phyloP scores from a whole-genome alignment of 2,888 invertebrate genomes.

The Thereva nobilitata region DNA sequence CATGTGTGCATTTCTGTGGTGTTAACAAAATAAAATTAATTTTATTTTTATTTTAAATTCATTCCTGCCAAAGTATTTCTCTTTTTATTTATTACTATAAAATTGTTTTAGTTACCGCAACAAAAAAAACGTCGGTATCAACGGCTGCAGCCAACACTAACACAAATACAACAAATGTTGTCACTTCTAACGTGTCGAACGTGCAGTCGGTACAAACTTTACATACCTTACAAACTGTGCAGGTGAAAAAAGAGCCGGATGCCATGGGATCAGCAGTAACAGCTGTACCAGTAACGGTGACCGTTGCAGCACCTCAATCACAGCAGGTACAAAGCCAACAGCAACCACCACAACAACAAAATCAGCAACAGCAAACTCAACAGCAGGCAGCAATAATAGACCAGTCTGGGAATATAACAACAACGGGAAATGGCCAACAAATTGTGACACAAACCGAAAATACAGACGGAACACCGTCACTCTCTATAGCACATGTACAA shows the following conservation, averaged over 20 bases:
- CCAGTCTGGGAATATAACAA: constrained; percentile 56
- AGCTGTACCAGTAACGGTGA: constrained; percentile 44
- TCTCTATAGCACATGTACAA: constrained; percentile 59
- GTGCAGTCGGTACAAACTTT: constrained; percentile 57
- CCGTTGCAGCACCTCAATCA: constrained; percentile 38
- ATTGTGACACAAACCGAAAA: constrained; percentile 58
- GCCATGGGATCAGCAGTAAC: constrained; percentile 45
- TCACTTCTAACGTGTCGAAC: constrained; percentile 50
- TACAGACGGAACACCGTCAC: constrained; percentile 56
- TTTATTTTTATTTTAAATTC: no score
- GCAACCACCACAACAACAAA: constrained; percentile 47
- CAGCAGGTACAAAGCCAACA: constrained; percentile 41
- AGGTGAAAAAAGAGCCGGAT: constrained; percentile 59
- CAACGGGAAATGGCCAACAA: constrained; percentile 48
- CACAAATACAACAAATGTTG: constrained; percentile 36
- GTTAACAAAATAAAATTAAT: no score
- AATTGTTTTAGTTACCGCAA: constrained; percentile 4
- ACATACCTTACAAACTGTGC: constrained; percentile 56
- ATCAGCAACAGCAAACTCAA: constrained; percentile 49
- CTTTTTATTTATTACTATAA: no score
- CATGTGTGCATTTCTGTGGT: no score
- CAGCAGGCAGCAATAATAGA: constrained; percentile 55
- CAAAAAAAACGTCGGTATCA: constrained; percentile 43
- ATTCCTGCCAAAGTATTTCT: no score
- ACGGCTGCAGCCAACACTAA: constrained; percentile 40